phyloP scores from a whole-genome alignment of 2,113 vertebrate species.

The Chelonoidis abingdonii region DNA sequence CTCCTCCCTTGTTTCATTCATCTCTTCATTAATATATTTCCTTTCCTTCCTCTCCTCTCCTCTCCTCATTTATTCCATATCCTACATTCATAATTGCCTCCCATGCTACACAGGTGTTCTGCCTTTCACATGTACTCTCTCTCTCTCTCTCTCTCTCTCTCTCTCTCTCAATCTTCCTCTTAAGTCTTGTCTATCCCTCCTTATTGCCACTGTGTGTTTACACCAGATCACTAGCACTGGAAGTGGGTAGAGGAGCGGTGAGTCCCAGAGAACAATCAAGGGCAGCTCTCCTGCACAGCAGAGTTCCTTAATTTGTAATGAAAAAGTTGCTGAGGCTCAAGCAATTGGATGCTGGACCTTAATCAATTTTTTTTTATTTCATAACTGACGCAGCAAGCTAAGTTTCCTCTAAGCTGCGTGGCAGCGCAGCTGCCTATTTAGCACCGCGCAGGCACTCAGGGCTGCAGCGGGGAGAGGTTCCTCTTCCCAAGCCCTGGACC shows the following conservation, averaged over 20 bases:
- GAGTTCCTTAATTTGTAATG: background rate
- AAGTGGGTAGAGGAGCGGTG: background rate
- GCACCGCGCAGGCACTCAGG: no score
- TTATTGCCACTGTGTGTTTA: background rate
- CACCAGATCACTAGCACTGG: background rate
- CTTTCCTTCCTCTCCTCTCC: background rate
- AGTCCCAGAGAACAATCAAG: background rate
- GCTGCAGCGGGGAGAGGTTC: no score
- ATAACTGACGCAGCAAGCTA: no score
- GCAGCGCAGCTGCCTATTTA: no score
- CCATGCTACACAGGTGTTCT: background rate
- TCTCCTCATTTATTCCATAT: background rate
- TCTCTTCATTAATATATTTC: background rate
- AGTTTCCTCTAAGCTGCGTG: no score
- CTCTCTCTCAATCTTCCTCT: background rate
- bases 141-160: no score
- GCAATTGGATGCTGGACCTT: no score
- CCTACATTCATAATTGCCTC: background rate
- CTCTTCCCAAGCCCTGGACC: no score
- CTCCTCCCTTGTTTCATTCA: background rate
- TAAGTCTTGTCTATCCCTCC: background rate
- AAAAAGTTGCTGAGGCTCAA: background rate
- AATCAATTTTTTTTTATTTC: no score
- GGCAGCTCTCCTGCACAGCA: background rate
- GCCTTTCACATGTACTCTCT: background rate